Evolutionary conservation across 2,797 vertebrate genomes (phyloP), one percentile per base, ranked within the genome.

Genomic region (Artibeus lituratus): DNA sequence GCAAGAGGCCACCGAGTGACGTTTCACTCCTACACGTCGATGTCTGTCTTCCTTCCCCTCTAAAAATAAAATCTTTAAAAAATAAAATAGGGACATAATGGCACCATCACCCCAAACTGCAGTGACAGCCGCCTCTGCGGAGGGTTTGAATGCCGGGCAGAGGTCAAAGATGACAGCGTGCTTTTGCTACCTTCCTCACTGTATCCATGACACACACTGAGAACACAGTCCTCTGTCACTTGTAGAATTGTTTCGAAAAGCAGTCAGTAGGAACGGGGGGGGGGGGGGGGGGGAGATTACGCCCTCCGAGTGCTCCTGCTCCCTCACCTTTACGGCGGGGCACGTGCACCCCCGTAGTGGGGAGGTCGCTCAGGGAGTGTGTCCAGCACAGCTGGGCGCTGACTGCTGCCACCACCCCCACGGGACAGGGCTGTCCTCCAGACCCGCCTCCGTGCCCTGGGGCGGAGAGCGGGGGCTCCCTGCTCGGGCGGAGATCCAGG

Each of bases 291-390:
- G 44, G 44, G 47, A 14, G 22, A 35, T 19, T 1, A 85, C 11
- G 0, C 44, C 18, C 49, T 18, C 15, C 2, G 15, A 0, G 9
- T 1, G 18, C 21, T 1, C 42, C 73, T 0, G 12, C 51, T 22
- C 21, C 26, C 39, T 83, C 24, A 5, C 24, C 21, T 65, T 47
- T 6, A 18, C 21, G 70, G 9, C 0, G 15, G 51, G 39, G 12
- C 12, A 5, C 16, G 1, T 10, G 3, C 8, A 2, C 47, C 15
- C 9, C 21, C 57, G 21, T 26, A 11, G 12, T 0, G 53, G 5
- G 32, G 10, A 1, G 37, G 24, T 14, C 14, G 37, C 49, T 44
- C 10, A 7, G 7, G 0, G 5, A 26, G 2, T 4, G 19, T 39
- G 5, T 15, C 62, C 73, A 18, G 1, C 39, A 49, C 62, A 11